Conservation (phyloP, 2,113 vertebrate genomes). For the Macaca mulatta region DNA sequence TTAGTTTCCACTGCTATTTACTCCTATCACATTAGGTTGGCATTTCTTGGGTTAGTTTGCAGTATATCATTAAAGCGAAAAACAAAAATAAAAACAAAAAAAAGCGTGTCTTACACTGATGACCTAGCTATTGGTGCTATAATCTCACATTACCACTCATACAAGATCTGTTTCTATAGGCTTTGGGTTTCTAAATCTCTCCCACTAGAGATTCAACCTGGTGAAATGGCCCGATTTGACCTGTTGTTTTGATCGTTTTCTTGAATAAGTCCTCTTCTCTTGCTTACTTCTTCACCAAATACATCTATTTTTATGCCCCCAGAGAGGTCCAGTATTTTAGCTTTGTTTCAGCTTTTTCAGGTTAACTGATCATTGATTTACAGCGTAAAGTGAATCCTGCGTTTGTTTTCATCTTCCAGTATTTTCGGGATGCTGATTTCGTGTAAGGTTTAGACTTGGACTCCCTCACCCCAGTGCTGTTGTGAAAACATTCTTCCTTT, state of each 20-base stretch:
- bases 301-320: accelerated
- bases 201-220: not conserved
- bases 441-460: not conserved
- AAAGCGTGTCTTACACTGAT: not conserved
- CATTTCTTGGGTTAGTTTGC: not conserved
- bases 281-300: not conserved
- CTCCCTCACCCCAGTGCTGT: not conserved
- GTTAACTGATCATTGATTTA: not conserved
- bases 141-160: not conserved
- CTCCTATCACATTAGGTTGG: not conserved
- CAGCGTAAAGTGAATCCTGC: not conserved
- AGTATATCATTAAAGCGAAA: not conserved
- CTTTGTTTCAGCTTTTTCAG: not conserved
- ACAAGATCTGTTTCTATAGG: not conserved
- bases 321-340: not conserved
- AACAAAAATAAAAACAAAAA: not conserved
- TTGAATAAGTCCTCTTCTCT: not conserved
- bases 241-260: not conserved
- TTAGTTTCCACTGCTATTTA: not conserved
- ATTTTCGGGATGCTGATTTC: not conserved
- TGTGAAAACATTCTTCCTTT: not conserved
- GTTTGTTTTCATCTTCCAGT: not conserved
- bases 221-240: not conserved
- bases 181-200: not conserved
- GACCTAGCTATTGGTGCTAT: accelerated